These are phyloP conservation scores for Rhimphoctona megacephalus DNA, from an alignment of 2,888 invertebrate species.

Conservation along the genomic window DNA sequence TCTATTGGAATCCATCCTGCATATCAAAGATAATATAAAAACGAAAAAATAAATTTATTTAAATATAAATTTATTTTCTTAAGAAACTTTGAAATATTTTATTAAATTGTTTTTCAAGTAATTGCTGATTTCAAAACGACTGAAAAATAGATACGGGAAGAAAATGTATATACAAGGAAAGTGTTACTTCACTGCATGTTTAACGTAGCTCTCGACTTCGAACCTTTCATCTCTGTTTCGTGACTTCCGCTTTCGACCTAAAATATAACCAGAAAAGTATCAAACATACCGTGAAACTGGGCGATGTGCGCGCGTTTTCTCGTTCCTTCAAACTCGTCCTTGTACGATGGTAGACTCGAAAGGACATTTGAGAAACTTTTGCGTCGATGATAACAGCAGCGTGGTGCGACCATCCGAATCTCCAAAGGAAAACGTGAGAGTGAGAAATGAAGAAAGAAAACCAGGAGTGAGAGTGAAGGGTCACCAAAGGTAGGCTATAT, in stretches of 20 bases:
- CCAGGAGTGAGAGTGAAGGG: constrained; percentile 33
- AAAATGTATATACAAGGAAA: constrained; percentile 5
- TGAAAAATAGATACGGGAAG: not conserved
- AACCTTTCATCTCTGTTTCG: constrained; percentile 21
- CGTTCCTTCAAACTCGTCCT: constrained; percentile 59
- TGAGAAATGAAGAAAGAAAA: constrained; percentile 27
- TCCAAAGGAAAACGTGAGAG: constrained; percentile 54
- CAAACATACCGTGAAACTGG: constrained; percentile 36
- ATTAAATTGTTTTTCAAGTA: not conserved
- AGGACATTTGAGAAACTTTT: constrained; percentile 60
- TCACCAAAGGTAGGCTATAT: constrained; percentile 54
- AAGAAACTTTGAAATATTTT: not conserved
- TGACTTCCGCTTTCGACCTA: constrained; percentile 17
- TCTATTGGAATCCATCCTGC: not conserved
- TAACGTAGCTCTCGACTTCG: not conserved
- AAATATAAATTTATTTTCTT: not conserved
- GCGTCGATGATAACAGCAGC: constrained; percentile 60
- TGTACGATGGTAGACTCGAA: constrained; percentile 49
- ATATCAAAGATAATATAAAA: not conserved
- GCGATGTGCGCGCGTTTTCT: constrained; percentile 29
- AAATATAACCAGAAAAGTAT: constrained; percentile 46
- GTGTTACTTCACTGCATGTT: not conserved
- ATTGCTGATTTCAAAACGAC: not conserved
- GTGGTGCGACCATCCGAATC: constrained; percentile 56
- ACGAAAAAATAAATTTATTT: too few species aligned